Percentiles rank a stretch among this genome's conserved stretches.
Evolutionary conservation across 2,888 invertebrate genomes (phyloP).

Genomic region (Machimus rusticus): DNA sequence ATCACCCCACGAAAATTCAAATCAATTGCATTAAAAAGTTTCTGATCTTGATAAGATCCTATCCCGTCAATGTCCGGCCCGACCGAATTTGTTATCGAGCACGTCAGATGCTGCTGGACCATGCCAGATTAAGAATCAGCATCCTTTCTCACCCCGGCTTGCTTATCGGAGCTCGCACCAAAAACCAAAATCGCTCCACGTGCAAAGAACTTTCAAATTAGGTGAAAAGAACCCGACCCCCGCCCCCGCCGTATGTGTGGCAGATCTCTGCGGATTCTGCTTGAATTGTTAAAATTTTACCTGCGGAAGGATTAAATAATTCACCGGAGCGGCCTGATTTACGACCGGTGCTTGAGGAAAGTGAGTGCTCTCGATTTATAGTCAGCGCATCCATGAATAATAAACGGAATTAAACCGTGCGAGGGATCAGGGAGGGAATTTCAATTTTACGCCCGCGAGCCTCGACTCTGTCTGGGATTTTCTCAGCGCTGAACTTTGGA

Average conservation of each 20-base stretch:
- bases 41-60: slow-evolving; percentile 3
- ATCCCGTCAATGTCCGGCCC: not conserved
- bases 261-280: not conserved
- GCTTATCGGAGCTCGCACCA: not conserved
- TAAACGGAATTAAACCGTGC: not conserved
- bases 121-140: not conserved
- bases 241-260: not conserved
- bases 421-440: not conserved
- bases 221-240: not conserved
- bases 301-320: not conserved
- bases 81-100: not conserved
- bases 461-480: not conserved
- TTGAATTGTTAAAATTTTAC: not conserved
- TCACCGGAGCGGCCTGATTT: not conserved
- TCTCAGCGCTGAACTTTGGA: not conserved
- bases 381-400: not conserved
- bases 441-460: not conserved
- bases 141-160: not conserved
- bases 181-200: not conserved
- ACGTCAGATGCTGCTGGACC: not conserved
- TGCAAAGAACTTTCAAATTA: slow-evolving; percentile 14
- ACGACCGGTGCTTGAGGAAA: not conserved
- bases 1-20: slow-evolving; percentile 5
- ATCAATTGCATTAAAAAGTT: slow-evolving; percentile 36
- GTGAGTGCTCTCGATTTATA: not conserved